Evolutionary conservation across 1,140 invertebrate genomes (phyloP), one percentile per base, ranked within the genome.

Genomic region (Polypedilum vanderplanki): DNA sequence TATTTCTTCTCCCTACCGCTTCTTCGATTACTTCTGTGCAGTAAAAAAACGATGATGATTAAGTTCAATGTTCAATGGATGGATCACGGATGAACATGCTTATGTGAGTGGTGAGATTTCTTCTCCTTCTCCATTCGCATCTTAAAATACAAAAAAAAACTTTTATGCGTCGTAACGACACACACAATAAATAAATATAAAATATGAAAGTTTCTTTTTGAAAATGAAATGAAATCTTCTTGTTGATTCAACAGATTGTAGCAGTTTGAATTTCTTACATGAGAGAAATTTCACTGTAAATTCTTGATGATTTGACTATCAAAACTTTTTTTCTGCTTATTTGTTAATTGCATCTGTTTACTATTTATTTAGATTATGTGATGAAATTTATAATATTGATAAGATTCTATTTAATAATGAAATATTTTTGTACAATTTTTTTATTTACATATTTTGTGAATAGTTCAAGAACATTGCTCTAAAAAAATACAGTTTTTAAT

Each of bases 21-120:
- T 33, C 24, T 3, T 33, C 12, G 46, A 12, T n/a, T 57, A 57
- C 46, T 57, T 57, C 46, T 57, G 46, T n/a, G n/a, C 46, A 57
- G 3, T 57, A 15, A 57, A 57, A 57, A 12, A 15, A 57, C 46
- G 46, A 57, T 57, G 12, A 57, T 57, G 46, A 57, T 57, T 57
- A 57, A 57, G 46, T 57, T 57, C 46, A 57, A 57, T 57, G 46
- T 57, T 57, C 46, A 57, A 57, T 57, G 46, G 12, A 57, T 57
- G 46, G 46, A 57, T 57, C 46, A 57, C 46, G 46, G 46, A 57
- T 57, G 46, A 57, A 12, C 12, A 57, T 57, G 46, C 46, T n/a
- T n/a, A 57, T 57, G 15, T 15, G 46, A 57, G 46, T 57, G 46
- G 46, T 12, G 46, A 57, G 46, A 57, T 57, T 57, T 46, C 15